Percentiles rank a stretch among this genome's conserved stretches.
Evolutionary conservation across 1,140 invertebrate genomes (phyloP).

Genomic region (Akabosia matsudoensis): DNA sequence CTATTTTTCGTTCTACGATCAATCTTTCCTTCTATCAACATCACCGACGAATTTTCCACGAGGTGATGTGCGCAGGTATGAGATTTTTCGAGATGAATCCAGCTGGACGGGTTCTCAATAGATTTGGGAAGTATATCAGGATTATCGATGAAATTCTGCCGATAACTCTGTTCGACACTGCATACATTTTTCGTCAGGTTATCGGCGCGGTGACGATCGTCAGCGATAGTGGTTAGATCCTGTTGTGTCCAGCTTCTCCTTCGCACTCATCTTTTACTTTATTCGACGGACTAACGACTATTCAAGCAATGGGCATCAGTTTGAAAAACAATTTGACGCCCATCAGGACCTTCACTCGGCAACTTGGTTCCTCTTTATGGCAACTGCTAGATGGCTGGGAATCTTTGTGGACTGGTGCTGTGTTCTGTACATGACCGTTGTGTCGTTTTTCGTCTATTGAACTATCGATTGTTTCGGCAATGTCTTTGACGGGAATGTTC

Average conservation of each 20-base stretch:
- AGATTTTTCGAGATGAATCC: conserved; percentile 79
- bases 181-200: conserved; percentile 70
- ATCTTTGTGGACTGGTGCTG: conserved; percentile 57
- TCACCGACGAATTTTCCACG: conserved; percentile 76
- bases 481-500: conserved; percentile 72
- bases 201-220: conserved; percentile 73
- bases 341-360: conserved; percentile 44
- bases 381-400: conserved; percentile 57
- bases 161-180: conserved; percentile 69
- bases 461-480: conserved; percentile 72
- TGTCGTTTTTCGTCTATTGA: conserved; percentile 66
- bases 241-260: conserved; percentile 67
- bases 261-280: conserved; percentile 68
- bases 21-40: no score
- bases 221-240: conserved; percentile 68
- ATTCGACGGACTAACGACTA: conserved; percentile 61
- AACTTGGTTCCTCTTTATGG: conserved; percentile 55
- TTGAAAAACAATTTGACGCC: conserved; percentile 52
- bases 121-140: conserved; percentile 68
- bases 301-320: conserved; percentile 55
- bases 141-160: conserved; percentile 84
- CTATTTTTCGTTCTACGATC: no score
- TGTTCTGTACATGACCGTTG: conserved; percentile 54
- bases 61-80: conserved; percentile 70
- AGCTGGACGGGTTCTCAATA: conserved; percentile 68